phyloP scores from a whole-genome alignment of 2,888 invertebrate genomes.

The Archips xylosteana region DNA sequence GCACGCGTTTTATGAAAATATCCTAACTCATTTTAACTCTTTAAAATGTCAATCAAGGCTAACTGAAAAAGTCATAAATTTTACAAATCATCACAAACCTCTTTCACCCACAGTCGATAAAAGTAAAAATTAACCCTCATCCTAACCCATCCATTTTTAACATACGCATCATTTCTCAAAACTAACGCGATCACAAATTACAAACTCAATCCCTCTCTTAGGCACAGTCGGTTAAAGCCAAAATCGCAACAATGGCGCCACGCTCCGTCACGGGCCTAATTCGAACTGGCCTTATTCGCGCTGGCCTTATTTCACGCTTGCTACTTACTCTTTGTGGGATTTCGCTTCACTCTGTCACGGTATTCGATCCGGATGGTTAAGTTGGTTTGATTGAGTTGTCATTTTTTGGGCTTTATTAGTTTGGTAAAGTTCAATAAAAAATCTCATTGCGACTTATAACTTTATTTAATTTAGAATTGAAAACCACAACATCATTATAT shows the following conservation, averaged over 20 bases:
- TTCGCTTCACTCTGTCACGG: constrained; percentile 76
- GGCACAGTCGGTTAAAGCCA: constrained; percentile 60
- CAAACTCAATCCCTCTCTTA: constrained; percentile 53
- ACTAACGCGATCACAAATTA: constrained; percentile 4
- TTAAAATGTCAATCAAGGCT: no score
- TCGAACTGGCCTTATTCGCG: constrained; percentile 68
- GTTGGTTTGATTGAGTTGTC: constrained; percentile 70
- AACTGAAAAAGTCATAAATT: no score
- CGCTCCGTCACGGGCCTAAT: constrained; percentile 70
- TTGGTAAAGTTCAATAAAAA: background rate
- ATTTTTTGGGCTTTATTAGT: constrained; percentile 54
- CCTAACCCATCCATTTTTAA: background rate
- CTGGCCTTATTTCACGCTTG: constrained; percentile 80
- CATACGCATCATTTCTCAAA: background rate
- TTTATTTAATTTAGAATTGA: no score
- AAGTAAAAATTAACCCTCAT: background rate
- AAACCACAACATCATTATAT: no score
- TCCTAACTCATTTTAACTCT: no score
- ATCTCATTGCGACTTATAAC: background rate
- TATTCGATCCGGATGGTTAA: constrained; percentile 76
- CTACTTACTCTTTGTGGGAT: constrained; percentile 78
- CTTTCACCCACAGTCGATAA: background rate
- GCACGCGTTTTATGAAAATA: no score
- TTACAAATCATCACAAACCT: no score
- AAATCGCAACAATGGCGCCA: constrained; percentile 76